Base-by-base conservation (phyloP, 2,797 vertebrate genomes). In the Euphonia xanthogaster region DNA sequence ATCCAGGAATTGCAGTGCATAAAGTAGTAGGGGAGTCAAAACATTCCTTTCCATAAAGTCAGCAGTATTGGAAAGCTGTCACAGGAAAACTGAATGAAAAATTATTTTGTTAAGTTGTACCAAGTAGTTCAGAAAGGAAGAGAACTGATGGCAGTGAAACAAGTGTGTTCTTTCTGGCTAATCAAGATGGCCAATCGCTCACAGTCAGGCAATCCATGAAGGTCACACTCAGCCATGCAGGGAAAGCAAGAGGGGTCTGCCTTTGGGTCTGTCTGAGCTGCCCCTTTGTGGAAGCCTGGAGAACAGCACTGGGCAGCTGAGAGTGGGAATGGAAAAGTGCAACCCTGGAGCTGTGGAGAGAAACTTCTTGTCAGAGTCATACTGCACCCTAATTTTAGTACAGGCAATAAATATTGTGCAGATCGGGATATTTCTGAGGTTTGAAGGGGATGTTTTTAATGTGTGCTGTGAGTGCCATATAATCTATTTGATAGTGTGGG, bases 261-360 rank as follows among this genome's bases (percentile, higher is more conserved):
- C 51, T 51, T 37, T 63, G 51, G 44, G 24, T 73, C 90, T 93
- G 51, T 57, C 15, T 57, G 17, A 96, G 42, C 86, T 95, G 92
- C 92, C 93, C 54, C 88, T 86, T 42, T 39, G 88, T 95, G 92
- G 88, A 85, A 83, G 35, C 50, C 31, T 51, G 23, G 55, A 91
- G 88, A 86, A 88, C 37, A 85, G 35, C 92, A 51, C 3, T 42
- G 45, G 31, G 48, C 61, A 90, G 60, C 71, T n/a, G 22, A 17
- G 45, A 68, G 40, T 54, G 44, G 35, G 7, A 20, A 25, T 48
- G 4, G 1, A 79, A 10, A 17, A 14, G 12, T 30, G 48, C 45
- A 50, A 1, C 25, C 15, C 22, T 4, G 1, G 9, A 35, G 44
- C 42, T 68, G 65, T 3, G 0, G 40, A 37, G 42, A 47, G 47